These are phyloP conservation scores for Todiramphus saurophagus DNA, from an alignment of 2,113 vertebrate species.

Conservation along the genomic window DNA sequence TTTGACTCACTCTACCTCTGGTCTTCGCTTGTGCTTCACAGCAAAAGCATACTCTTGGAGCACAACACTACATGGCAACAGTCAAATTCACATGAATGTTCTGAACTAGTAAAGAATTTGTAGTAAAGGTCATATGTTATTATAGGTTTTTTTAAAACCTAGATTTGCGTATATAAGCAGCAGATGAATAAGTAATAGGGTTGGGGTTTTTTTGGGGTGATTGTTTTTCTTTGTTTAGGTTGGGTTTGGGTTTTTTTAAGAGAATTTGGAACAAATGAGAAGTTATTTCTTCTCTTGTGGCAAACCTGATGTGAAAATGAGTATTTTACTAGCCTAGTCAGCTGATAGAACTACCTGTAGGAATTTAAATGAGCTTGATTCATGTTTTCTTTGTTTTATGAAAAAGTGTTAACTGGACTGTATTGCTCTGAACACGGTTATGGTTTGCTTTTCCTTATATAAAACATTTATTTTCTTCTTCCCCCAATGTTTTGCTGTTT, in stretches of 20 bases:
- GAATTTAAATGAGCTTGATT: background rate
- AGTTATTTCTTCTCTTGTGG: background rate
- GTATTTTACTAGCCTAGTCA: background rate
- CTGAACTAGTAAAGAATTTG: background rate
- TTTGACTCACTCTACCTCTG: background rate
- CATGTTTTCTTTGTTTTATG: background rate
- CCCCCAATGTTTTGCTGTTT: background rate
- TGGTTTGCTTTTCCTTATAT: background rate
- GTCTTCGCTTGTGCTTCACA: background rate
- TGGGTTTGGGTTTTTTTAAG: background rate
- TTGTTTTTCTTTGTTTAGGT: too few relatives aligned
- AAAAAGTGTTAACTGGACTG: background rate
- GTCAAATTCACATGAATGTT: fast-evolving
- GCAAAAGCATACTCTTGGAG: fast-evolving
- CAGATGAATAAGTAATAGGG: background rate
- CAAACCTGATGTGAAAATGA: background rate
- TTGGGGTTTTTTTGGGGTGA: background rate
- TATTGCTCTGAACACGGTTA: background rate
- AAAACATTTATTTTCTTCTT: background rate
- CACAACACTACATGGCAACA: background rate
- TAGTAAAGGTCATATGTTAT: background rate
- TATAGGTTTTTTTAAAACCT: background rate
- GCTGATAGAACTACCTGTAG: background rate
- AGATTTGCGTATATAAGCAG: background rate
- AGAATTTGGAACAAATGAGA: background rate